phyloP scores from a whole-genome alignment of 2,797 vertebrate genomes.

The Coilia nasus region DNA sequence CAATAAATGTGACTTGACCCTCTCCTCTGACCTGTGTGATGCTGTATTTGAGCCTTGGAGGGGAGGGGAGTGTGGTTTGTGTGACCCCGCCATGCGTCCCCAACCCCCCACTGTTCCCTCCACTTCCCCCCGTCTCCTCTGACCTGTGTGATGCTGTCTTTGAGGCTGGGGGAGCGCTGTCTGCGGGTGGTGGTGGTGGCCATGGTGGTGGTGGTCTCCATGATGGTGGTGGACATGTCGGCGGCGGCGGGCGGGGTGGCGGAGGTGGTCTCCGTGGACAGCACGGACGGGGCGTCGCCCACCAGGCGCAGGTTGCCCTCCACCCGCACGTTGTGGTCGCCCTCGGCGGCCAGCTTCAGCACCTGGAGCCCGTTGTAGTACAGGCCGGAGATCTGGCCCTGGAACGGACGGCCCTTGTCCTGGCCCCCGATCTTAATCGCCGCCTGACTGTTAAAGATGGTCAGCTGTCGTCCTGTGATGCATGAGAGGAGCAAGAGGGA shows the following conservation, averaged over 20 bases:
- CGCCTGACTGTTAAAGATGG: slow-evolving; percentile 98
- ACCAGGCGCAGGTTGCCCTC: slow-evolving; percentile 91
- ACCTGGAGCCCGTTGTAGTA: slow-evolving; percentile 98
- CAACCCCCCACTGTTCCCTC: neutral
- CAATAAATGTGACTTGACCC: no score
- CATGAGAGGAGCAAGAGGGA: slow-evolving; percentile 24
- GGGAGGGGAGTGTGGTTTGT: slow-evolving; percentile 79
- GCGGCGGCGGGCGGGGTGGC: slow-evolving; percentile 87
- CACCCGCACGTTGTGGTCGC: slow-evolving; percentile 87
- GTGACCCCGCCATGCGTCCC: neutral
- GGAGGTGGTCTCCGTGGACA: slow-evolving; percentile 88
- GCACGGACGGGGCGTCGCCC: slow-evolving; percentile 86
- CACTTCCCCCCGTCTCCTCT: slow-evolving; percentile 8
- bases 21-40: slow-evolving; percentile 82
- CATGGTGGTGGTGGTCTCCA: slow-evolving; percentile 96
- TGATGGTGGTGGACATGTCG: slow-evolving; percentile 96
- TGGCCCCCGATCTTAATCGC: slow-evolving; percentile 93
- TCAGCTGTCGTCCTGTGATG: slow-evolving; percentile 89
- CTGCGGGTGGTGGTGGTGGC: slow-evolving; percentile 94
- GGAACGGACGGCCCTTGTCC: slow-evolving; percentile 91
- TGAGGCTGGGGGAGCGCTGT: slow-evolving; percentile 90
- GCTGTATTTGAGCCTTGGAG: slow-evolving; percentile 90
- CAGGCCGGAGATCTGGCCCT: slow-evolving; percentile 95
- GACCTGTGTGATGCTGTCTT: slow-evolving; percentile 93
- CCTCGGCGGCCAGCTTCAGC: slow-evolving; percentile 92